phyloP scores from a whole-genome alignment of 2,113 vertebrate species.

The Petaurus breviceps region DNA sequence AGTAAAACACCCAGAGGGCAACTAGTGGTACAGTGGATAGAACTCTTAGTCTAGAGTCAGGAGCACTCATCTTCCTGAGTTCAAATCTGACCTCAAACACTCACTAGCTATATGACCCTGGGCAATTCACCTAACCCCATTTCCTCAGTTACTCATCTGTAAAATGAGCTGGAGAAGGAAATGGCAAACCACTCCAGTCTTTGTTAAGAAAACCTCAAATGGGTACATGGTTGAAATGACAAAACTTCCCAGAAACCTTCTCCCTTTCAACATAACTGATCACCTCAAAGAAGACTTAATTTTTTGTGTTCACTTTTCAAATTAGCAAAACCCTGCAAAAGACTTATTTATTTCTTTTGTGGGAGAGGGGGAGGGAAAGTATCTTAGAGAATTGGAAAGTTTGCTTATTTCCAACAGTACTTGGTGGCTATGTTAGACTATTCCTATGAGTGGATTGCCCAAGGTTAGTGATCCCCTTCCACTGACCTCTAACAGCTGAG shows the following conservation, averaged over 20 bases:
- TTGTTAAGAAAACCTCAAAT: background rate
- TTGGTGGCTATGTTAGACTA: background rate
- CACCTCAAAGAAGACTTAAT: background rate
- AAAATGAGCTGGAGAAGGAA: background rate
- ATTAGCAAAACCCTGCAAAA: background rate
- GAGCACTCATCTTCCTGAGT: background rate
- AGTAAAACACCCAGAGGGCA: background rate
- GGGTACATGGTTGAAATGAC: background rate
- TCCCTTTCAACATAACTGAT: background rate
- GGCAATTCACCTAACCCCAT: background rate
- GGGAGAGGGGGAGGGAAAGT: background rate
- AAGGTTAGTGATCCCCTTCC: background rate
- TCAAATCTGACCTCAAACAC: background rate
- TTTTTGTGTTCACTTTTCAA: background rate
- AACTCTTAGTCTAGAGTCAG: background rate
- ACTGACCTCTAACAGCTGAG: background rate
- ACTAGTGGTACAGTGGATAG: background rate
- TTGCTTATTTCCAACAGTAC: slow-evolving; percentile 44
- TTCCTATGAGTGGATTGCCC: background rate
- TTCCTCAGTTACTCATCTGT: slow-evolving; percentile 33
- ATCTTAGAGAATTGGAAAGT: slow-evolving; percentile 5
- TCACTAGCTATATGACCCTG: background rate
- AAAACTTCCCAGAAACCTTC: background rate
- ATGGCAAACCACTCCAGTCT: no score
- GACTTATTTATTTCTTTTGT: background rate